Conservation (phyloP, 2,113 vertebrate genomes). For the Pomatorhinus ruficollis region DNA sequence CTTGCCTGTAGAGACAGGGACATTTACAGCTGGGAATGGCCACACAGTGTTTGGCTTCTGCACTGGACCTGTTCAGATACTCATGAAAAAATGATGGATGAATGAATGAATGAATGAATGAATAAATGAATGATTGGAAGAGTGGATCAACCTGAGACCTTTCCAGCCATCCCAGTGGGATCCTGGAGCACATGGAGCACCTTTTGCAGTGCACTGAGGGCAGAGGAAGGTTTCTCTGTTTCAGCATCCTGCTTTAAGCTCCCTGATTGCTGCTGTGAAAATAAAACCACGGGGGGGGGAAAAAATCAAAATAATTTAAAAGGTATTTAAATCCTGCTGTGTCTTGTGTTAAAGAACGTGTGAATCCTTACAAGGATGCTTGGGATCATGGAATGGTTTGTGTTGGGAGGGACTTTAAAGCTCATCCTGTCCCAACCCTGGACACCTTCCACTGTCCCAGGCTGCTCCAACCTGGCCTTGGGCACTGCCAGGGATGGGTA, state of each 20-base stretch:
- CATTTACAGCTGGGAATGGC: not conserved
- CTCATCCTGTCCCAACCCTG: rapidly evolving
- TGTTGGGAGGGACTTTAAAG: not conserved
- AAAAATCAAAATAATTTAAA: not conserved
- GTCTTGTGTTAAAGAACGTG: not conserved
- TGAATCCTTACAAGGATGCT: not conserved
- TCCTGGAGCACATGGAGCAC: rapidly evolving
- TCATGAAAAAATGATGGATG: not conserved
- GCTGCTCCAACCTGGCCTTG: not conserved
- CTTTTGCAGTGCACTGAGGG: rapidly evolving
- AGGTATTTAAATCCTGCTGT: not conserved
- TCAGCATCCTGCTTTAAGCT: not conserved
- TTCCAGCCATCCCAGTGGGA: not conserved
- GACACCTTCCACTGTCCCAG: not conserved
- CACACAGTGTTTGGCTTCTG: not conserved
- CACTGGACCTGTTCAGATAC: not conserved
- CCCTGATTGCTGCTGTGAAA: not conserved
- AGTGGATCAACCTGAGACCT: too few relatives aligned
- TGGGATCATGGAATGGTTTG: not conserved
- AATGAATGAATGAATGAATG: too few relatives aligned
- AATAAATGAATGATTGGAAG: too few relatives aligned
- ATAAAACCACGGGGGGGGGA: rapidly evolving
- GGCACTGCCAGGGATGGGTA: rapidly evolving
- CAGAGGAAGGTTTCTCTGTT: not conserved
- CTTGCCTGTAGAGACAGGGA: not conserved